Evolutionary conservation across 2,888 invertebrate species (phyloP), one percentile per base, ranked within the genome.

Genomic region (Ferrisia virgata): DNA sequence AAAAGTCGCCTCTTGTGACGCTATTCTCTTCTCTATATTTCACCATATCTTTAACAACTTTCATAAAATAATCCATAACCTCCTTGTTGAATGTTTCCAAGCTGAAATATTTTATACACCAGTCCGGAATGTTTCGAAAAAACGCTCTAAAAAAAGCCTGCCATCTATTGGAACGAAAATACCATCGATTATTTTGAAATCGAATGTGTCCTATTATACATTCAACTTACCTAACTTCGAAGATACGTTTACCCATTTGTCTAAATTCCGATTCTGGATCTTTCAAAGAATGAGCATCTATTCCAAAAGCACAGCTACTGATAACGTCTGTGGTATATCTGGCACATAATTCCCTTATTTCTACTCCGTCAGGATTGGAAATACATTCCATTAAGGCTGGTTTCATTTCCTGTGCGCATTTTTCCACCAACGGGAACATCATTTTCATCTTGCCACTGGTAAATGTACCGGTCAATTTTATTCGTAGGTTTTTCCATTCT

Each of bases 371-470:
- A 5, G 28, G n/a, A 40, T 6, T 28, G n/a, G n/a, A 2, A 9
- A 72, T 22, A 6, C 28, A 15, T 8, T 47, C 18, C 9, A 22
- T 36, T 18, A 83, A 25, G 9, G 72, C 83, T 5, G 36, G 31
- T 8, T 64, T 86, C 53, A 90, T 87, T 58, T 88, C 88, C 43
- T 88, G 87, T n/a, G 88, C 88, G 43, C 88, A 89, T 64, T 89
- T 88, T 64, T 88, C 86, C 87, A 91, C 89, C 47, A 90, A 87
- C 0, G 89, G 88, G 36, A 90, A 89, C 91, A 91, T 91, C 53
- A 87, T 87, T 86, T 90, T 91, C 85, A 92, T 87, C 87, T 91
- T 92, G 22, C 90, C 91, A 0, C 90, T 89, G 0, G 91, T 90
- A 86, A 92, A 90, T 0, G 90, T 89, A 0, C 91, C 91, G 0